Evolutionary conservation across 2,113 vertebrate species (phyloP).

Genomic region (Anhinga rufa): DNA sequence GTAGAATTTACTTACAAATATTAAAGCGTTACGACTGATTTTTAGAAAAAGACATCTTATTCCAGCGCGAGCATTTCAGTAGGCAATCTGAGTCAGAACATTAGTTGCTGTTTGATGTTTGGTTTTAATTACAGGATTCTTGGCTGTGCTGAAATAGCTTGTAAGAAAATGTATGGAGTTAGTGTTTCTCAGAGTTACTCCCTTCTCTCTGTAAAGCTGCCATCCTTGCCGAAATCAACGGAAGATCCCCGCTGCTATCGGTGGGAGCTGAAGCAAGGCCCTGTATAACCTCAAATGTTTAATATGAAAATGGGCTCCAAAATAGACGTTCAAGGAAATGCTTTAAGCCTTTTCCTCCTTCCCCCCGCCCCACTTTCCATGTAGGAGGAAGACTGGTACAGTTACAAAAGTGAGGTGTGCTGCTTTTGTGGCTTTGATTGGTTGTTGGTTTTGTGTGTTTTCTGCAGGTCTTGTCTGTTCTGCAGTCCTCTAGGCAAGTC

Average conservation of each 20-base stretch:
- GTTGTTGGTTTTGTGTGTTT: neutral
- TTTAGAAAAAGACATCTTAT: neutral
- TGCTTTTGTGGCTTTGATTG: neutral
- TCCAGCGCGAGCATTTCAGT: neutral
- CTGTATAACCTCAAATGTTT: neutral
- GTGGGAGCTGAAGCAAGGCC: neutral
- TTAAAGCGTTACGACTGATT: neutral
- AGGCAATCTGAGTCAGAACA: neutral
- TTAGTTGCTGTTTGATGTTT: neutral
- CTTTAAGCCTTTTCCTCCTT: neutral
- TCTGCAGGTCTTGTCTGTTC: neutral
- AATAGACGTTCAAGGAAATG: neutral
- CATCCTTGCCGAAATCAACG: neutral
- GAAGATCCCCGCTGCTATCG: accelerated
- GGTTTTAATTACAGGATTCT: neutral
- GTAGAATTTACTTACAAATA: neutral
- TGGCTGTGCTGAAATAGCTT: neutral
- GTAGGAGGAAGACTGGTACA: neutral
- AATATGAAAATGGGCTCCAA: neutral
- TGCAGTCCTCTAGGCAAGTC: neutral
- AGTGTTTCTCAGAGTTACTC: neutral
- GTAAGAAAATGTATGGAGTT: neutral
- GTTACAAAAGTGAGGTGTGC: neutral
- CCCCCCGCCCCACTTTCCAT: accelerated
- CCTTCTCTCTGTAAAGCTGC: neutral